Evolutionary conservation across 1,140 invertebrate genomes (phyloP).

Genomic region (Euglossa dilemma): DNA sequence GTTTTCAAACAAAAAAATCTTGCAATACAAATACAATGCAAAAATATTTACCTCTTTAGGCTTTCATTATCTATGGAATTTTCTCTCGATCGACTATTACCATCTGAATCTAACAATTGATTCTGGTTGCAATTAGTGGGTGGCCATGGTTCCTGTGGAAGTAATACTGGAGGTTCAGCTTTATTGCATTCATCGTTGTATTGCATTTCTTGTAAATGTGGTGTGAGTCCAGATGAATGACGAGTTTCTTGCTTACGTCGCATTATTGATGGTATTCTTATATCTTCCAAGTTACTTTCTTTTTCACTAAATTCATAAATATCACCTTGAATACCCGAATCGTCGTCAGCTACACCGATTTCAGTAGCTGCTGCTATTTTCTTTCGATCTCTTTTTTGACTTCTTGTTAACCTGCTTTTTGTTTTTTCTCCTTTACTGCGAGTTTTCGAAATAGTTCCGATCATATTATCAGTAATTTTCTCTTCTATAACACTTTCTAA

Average conservation of each 20-base stretch:
- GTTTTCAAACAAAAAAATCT: background rate
- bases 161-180: constrained; percentile 62
- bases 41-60: constrained; percentile 59
- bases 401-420: constrained; percentile 76
- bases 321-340: constrained; percentile 81
- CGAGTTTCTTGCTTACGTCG: constrained; percentile 67
- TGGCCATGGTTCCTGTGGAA: constrained; percentile 72
- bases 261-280: constrained; percentile 73
- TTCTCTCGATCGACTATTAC: constrained; percentile 56
- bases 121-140: constrained; percentile 45
- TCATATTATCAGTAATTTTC: constrained; percentile 5
- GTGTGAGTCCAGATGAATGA: constrained; percentile 51
- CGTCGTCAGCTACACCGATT: constrained; percentile 78
- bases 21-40: background rate
- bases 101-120: constrained; percentile 51
- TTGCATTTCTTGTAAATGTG: constrained; percentile 67
- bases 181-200: constrained; percentile 69
- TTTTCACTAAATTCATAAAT: constrained; percentile 81
- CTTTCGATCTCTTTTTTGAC: constrained; percentile 75
- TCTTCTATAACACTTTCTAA: constrained; percentile 42
- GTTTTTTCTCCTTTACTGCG: constrained; percentile 61
- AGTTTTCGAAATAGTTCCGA: constrained; percentile 32
- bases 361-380: constrained; percentile 59
- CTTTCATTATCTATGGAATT: constrained; percentile 62
- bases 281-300: constrained; percentile 78